Evolutionary conservation across 2,113 vertebrate species (phyloP).

Genomic region (Pao palembangensis): DNA sequence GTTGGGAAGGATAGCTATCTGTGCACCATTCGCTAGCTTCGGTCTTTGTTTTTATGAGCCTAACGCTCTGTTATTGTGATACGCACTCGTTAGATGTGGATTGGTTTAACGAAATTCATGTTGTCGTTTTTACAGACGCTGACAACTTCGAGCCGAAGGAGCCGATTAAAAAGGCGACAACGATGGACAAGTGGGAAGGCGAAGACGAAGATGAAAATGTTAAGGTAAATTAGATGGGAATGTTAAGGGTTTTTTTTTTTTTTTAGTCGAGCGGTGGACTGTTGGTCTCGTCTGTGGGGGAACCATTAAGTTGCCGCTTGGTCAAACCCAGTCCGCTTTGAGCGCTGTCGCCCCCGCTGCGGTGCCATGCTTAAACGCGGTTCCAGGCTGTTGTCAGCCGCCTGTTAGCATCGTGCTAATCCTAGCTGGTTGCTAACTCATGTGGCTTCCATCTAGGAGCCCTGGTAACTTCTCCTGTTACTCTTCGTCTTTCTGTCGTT

Average conservation of each 20-base stretch:
- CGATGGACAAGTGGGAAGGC: conserved; percentile 86
- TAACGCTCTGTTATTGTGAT: not conserved
- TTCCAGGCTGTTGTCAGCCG: not conserved
- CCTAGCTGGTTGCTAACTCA: conserved; percentile 47
- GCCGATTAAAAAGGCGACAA: conserved; percentile 62
- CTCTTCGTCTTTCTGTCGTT: not conserved
- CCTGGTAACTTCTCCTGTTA: conserved; percentile 2
- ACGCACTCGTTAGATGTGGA: conserved; percentile 26
- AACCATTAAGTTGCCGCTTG: too few relatives aligned
- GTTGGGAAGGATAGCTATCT: conserved; percentile 36
- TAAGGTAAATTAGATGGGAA: conserved; percentile 74
- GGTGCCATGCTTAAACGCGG: conserved; percentile 31
- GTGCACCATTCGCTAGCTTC: conserved; percentile 1
- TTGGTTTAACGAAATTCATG: conserved; percentile 40
- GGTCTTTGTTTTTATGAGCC: not conserved
- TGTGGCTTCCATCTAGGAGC: conserved; percentile 36
- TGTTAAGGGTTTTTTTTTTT: too few relatives aligned
- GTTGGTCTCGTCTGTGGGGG: not conserved
- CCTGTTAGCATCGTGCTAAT: conserved; percentile 42
- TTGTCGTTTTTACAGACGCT: conserved; percentile 75
- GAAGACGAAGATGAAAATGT: conserved; percentile 90
- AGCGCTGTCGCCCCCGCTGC: not conserved
- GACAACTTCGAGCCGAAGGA: conserved; percentile 84
- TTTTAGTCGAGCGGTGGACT: not conserved
- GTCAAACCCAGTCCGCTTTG: too few relatives aligned